These are phyloP conservation scores for Stichopus chloronotus DNA, from an alignment of 35 echinoderm and acorn worm species.

Conservation along the genomic window DNA sequence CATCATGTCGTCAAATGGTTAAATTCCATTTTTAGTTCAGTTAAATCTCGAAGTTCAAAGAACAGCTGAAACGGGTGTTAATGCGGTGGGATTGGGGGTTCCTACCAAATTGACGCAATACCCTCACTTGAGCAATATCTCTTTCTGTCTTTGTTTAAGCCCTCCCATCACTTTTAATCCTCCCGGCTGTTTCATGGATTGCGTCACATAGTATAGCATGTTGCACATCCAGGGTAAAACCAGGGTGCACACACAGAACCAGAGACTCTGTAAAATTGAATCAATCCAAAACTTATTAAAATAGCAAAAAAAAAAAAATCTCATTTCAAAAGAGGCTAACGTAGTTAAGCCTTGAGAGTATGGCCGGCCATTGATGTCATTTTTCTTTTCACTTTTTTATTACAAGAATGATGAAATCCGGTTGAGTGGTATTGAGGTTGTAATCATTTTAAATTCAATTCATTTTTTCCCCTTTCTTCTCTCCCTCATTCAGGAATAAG, in stretches of 20 bases:
- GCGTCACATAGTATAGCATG: background rate
- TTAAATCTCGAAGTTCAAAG: no score
- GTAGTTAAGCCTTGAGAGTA: background rate
- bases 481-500: background rate
- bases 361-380: conserved; percentile 6
- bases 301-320: background rate
- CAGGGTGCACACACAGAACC: background rate
- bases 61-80: no score
- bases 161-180: no score
- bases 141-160: no score
- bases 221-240: background rate
- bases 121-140: no score
- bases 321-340: background rate
- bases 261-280: background rate
- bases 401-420: background rate
- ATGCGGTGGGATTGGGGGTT: no score
- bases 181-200: background rate
- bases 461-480: background rate
- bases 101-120: no score
- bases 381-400: background rate
- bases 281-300: background rate
- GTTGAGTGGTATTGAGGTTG: background rate
- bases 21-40: no score
- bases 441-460: conserved; percentile 16
- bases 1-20: no score